Conservation (phyloP, 2,113 vertebrate genomes). For the Silurus meridionalis region DNA sequence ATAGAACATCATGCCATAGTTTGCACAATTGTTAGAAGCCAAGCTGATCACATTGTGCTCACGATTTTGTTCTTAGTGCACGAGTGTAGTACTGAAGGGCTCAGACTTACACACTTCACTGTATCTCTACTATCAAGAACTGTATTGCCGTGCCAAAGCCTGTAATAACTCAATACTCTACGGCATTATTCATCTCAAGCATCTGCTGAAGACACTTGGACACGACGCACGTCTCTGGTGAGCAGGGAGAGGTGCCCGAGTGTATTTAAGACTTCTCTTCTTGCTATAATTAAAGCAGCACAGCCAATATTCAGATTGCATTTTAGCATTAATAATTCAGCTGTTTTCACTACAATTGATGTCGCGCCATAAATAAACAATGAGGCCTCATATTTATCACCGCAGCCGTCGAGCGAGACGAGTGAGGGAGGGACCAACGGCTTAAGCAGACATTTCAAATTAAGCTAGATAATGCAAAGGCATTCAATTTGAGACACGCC, state of each 20-base stretch:
- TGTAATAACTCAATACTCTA: conserved; percentile 33
- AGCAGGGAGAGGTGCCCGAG: conserved; percentile 56
- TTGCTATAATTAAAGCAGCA: conserved; percentile 78
- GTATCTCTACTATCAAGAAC: neutral
- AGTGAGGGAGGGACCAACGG: conserved; percentile 46
- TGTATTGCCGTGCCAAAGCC: conserved; percentile 1
- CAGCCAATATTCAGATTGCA: conserved; percentile 78
- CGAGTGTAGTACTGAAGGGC: neutral
- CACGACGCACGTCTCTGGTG: conserved; percentile 16
- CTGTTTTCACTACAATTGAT: conserved; percentile 80
- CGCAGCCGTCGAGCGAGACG: conserved; percentile 57
- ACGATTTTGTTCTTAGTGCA: neutral
- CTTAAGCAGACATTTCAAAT: conserved; percentile 80
- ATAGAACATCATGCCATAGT: conserved; percentile 5
- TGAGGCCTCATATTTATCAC: conserved; percentile 75
- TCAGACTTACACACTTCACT: neutral
- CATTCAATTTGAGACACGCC: conserved; percentile 76
- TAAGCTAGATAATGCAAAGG: conserved; percentile 76
- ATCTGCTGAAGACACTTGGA: conserved; percentile 47
- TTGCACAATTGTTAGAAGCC: neutral
- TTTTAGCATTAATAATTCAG: conserved; percentile 84
- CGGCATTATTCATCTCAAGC: conserved; percentile 39
- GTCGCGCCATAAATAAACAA: conserved; percentile 79
- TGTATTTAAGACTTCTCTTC: conserved; percentile 74
- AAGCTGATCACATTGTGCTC: neutral